Conservation (phyloP, 1,140 invertebrate species). For the Pseudobourletiella spinata region DNA sequence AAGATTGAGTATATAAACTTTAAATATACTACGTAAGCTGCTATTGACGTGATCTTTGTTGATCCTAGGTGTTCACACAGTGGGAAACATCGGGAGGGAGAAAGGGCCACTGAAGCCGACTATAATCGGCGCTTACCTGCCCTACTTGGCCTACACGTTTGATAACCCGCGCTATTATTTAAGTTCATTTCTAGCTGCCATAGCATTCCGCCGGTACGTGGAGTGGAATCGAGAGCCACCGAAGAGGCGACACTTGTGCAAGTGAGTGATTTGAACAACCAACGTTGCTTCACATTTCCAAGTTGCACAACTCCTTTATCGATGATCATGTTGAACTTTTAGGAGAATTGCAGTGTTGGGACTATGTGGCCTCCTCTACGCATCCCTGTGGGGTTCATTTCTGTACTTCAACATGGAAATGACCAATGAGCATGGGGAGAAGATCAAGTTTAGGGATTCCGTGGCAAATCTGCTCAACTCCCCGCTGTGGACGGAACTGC, state of each 20-base stretch:
- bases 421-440: slow-evolving; percentile 74
- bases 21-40: no score
- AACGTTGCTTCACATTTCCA: background rate
- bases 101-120: slow-evolving; percentile 57
- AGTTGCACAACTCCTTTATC: no score
- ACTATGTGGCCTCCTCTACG: slow-evolving; percentile 56
- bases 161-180: slow-evolving; percentile 56
- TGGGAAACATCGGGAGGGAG: slow-evolving; percentile 81
- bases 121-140: slow-evolving; percentile 56
- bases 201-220: slow-evolving; percentile 60
- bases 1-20: no score
- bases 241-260: slow-evolving; percentile 44
- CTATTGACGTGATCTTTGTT: no score
- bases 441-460: slow-evolving; percentile 77
- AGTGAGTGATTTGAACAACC: slow-evolving; percentile 37
- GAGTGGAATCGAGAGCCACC: slow-evolving; percentile 64
- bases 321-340: no score
- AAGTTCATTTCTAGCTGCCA: slow-evolving; percentile 53
- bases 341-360: slow-evolving; percentile 45
- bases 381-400: slow-evolving; percentile 62
- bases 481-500: slow-evolving; percentile 64
- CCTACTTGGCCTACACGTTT: slow-evolving; percentile 52
- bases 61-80: slow-evolving; percentile 63
- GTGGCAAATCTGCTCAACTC: slow-evolving; percentile 82
- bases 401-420: slow-evolving; percentile 84